Percentiles rank a stretch among this genome's conserved stretches.
Evolutionary conservation across 2,888 invertebrate species (phyloP).

Genomic region (Zhuqinia jingwanae): DNA sequence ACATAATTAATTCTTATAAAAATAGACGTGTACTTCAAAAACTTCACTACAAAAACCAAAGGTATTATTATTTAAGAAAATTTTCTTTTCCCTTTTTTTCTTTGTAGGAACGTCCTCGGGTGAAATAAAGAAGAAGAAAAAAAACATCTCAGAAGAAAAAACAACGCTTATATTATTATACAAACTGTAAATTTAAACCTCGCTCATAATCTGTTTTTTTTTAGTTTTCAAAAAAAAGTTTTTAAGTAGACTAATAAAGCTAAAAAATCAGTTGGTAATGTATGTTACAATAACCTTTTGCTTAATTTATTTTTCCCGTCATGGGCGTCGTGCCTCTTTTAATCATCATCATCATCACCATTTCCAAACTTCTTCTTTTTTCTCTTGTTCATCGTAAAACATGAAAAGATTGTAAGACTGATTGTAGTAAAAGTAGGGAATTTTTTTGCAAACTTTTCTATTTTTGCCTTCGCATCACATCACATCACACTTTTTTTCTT

Average conservation of each 20-base stretch:
- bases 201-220: too few species aligned
- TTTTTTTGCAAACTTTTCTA: constrained; percentile 37
- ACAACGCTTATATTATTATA: neutral
- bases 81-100: constrained; percentile 3
- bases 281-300: constrained; percentile 13
- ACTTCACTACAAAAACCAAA: neutral
- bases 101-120: constrained; percentile 9
- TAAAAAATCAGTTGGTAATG: constrained; percentile 16
- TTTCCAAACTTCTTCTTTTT: constrained; percentile 9
- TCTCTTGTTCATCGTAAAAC: constrained; percentile 6
- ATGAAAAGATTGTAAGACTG: neutral
- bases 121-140: constrained; percentile 8
- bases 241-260: constrained; percentile 27
- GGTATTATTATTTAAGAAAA: neutral
- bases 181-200: neutral
- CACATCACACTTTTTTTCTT: constrained; percentile 23
- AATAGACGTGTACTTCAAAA: neutral
- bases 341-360: neutral
- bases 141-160: neutral
- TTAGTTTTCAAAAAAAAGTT: neutral
- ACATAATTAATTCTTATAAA: neutral
- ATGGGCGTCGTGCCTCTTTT: neutral
- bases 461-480: constrained; percentile 39
- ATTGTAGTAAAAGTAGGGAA: neutral
- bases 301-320: constrained; percentile 9